A percentile compares a stretch with the other conserved stretches of the same genome.
Conservation (phyloP, 2,888 invertebrate species). For the Cremastinae sp. region DNA sequence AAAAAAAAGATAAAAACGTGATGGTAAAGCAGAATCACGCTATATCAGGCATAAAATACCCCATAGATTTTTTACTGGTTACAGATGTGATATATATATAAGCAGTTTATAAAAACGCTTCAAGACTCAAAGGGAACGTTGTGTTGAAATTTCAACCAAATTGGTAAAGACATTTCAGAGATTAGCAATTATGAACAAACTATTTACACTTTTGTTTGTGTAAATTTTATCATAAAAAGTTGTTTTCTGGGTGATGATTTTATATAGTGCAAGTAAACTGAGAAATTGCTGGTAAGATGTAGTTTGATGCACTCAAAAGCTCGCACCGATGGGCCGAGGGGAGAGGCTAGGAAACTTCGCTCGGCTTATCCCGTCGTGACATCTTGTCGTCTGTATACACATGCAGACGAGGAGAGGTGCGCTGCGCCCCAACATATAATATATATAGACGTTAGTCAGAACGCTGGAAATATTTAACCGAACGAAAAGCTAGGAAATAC, state of each 20-base stretch:
- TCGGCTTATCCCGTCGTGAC: constrained; percentile 63
- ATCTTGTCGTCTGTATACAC: constrained; percentile 53
- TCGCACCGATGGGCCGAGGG: constrained; percentile 43
- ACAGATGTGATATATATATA: too few species aligned
- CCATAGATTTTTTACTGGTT: too few species aligned
- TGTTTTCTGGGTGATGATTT: constrained; percentile 15
- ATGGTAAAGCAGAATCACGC: too few species aligned
- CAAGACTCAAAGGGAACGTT: too few species aligned
- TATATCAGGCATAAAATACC: too few species aligned
- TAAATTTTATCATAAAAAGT: too few species aligned
- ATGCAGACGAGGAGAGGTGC: constrained; percentile 40
- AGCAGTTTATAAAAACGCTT: too few species aligned
- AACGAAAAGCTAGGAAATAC: constrained; percentile 61
- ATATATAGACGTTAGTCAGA: background rate
- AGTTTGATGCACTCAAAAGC: constrained; percentile 47
- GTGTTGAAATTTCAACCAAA: too few species aligned
- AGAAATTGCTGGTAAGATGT: constrained; percentile 49
- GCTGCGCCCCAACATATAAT: constrained; percentile 8
- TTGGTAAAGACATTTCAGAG: too few species aligned
- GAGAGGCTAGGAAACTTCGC: constrained; percentile 37
- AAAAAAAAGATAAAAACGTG: too few species aligned
- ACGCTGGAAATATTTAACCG: constrained; percentile 1
- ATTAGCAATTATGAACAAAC: too few species aligned
- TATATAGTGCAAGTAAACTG: constrained; percentile 40
- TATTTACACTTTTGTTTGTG: too few species aligned